phyloP scores from a whole-genome alignment of 2,797 vertebrate genomes.

The Gobionotothen gibberifrons region DNA sequence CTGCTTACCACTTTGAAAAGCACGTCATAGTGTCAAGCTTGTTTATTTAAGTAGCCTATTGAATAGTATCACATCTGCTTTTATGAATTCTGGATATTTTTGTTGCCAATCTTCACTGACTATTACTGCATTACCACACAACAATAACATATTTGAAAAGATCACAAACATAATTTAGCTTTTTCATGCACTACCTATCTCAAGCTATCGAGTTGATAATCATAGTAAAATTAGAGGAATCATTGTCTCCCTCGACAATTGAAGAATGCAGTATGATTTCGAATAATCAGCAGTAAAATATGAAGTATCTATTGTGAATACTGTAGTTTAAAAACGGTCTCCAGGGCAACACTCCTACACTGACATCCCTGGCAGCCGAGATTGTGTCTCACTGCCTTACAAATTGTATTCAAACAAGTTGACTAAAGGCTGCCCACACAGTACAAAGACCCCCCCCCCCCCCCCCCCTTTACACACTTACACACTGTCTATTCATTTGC shows the following conservation, averaged over 20 bases:
- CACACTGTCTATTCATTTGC: neutral
- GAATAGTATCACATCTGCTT: no score
- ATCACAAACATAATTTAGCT: neutral
- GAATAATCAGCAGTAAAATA: neutral
- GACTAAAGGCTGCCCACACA: slow-evolving; percentile 21
- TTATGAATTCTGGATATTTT: no score
- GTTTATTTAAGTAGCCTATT: no score
- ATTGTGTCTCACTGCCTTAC: slow-evolving; percentile 12
- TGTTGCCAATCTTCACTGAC: no score
- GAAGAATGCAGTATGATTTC: neutral
- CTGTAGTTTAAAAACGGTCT: slow-evolving; percentile 11
- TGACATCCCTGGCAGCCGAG: slow-evolving; percentile 3
- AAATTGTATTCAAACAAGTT: slow-evolving; percentile 24
- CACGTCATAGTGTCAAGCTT: no score
- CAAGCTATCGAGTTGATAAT: neutral
- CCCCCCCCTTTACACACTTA: neutral
- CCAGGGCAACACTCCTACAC: slow-evolving; percentile 46
- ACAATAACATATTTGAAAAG: neutral
- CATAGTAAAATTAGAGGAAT: neutral
- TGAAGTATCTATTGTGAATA: slow-evolving; percentile 3
- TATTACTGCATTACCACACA: neutral
- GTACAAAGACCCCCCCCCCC: neutral
- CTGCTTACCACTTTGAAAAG: no score
- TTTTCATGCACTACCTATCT: neutral
- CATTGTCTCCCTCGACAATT: neutral